Evolutionary conservation across 2,113 vertebrate species (phyloP).

Genomic region (Meleagris gallopavo): DNA sequence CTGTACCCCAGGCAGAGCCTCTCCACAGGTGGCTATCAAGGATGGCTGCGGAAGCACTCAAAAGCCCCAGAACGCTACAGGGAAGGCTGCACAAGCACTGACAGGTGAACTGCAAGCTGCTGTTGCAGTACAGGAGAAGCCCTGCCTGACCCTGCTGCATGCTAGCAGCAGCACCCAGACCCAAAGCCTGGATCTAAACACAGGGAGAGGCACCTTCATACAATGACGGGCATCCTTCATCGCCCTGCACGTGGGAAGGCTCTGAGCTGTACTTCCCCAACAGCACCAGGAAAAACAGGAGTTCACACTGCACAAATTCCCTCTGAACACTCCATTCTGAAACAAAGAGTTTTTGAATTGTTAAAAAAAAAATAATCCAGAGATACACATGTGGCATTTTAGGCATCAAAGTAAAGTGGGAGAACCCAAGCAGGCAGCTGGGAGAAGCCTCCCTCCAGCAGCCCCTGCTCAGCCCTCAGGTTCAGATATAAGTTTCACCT

Average conservation of each 20-base stretch:
- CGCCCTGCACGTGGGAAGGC: background rate
- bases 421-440: background rate
- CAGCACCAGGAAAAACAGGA: accelerated
- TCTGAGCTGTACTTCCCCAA: accelerated
- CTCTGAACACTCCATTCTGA: accelerated
- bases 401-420: background rate
- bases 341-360: background rate
- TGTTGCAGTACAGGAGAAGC: background rate
- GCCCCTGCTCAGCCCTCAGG: too few relatives aligned
- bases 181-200: background rate
- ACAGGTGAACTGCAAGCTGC: background rate
- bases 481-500: background rate
- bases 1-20: background rate
- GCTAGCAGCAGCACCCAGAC: background rate
- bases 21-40: background rate
- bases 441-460: background rate
- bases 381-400: background rate
- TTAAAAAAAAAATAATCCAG: background rate
- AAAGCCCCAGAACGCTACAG: background rate
- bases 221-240: background rate
- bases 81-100: background rate
- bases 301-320: background rate
- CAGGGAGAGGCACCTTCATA: background rate
- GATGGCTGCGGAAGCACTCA: background rate
- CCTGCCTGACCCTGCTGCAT: background rate